Conservation (phyloP, 2,888 invertebrate species). For the Flexamia atlantica region DNA sequence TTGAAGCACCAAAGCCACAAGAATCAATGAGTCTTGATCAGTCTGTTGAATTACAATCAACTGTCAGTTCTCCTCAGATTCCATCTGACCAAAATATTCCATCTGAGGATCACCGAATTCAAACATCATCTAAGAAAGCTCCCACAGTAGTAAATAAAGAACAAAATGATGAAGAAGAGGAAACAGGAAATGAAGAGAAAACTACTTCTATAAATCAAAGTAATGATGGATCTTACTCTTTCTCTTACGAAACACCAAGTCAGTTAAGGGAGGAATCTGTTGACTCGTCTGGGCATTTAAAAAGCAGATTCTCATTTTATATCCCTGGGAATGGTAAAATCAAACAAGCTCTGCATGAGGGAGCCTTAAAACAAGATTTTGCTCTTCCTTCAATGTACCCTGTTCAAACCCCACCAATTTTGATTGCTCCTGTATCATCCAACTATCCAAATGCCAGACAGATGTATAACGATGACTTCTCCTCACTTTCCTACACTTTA, state of each 20-base stretch:
- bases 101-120: constrained; percentile 4
- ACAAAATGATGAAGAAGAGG: neutral
- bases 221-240: constrained; percentile 85
- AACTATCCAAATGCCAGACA: neutral
- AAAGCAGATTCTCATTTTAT: neutral
- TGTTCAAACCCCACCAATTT: too few species aligned
- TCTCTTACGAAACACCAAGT: constrained; percentile 81
- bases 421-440: neutral
- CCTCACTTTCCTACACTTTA: constrained; percentile 82
- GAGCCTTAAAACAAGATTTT: too few species aligned
- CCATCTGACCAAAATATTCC: neutral
- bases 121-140: neutral
- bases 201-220: neutral
- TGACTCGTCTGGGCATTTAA: constrained; percentile 79
- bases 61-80: neutral
- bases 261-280: constrained; percentile 83
- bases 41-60: neutral
- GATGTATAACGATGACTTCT: constrained; percentile 79
- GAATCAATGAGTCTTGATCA: neutral
- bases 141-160: neutral
- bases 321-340: neutral
- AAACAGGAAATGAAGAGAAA: neutral
- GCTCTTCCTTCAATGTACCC: too few species aligned
- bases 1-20: neutral
- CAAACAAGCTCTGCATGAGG: neutral